phyloP scores from a whole-genome alignment of 2,797 vertebrate genomes.

The Melanotaenia trifasciata region DNA sequence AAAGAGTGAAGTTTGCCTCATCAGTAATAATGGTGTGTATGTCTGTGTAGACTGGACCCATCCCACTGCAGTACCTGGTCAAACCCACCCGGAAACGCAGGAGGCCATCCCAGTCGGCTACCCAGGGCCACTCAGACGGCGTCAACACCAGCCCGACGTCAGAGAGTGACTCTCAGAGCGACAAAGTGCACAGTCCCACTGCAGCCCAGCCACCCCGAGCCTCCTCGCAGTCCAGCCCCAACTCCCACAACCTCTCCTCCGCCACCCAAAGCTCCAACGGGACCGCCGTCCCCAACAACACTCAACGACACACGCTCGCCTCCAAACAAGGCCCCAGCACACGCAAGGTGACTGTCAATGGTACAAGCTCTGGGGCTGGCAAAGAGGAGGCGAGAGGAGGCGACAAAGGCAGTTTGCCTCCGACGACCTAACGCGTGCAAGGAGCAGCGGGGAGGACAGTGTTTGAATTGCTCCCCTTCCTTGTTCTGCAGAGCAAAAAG shows the following conservation, averaged over 20 bases:
- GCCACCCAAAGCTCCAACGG: slow-evolving; percentile 78
- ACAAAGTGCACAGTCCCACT: slow-evolving; percentile 92
- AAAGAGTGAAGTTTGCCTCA: not conserved
- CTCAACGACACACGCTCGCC: slow-evolving; percentile 82
- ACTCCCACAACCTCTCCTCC: slow-evolving; percentile 71
- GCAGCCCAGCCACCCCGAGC: slow-evolving; percentile 85
- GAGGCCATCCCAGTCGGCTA: slow-evolving; percentile 72
- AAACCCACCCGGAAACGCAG: slow-evolving; percentile 89
- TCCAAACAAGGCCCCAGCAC: slow-evolving; percentile 73
- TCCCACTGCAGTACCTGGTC: slow-evolving; percentile 95
- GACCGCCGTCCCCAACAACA: slow-evolving; percentile 75
- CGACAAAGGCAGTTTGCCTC: slow-evolving; percentile 73
- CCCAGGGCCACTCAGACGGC: slow-evolving; percentile 84
- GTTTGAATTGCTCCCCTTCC: slow-evolving; percentile 68
- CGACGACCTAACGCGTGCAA: slow-evolving; percentile 69
- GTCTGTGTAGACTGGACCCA: slow-evolving; percentile 88
- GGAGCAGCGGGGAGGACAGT: slow-evolving; percentile 71
- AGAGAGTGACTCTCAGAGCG: slow-evolving; percentile 95
- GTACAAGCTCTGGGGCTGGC: slow-evolving; percentile 75
- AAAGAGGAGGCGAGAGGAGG: slow-evolving; percentile 72
- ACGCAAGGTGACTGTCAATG: slow-evolving; percentile 92
- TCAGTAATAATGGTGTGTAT: not conserved
- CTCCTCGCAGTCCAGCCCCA: slow-evolving; percentile 73
- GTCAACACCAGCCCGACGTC: slow-evolving; percentile 89
- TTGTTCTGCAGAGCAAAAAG: slow-evolving; percentile 47